Conservation (phyloP, 2,113 vertebrate species). For the human region GRCh38 chr2:167237001-167237500, state of each 20-base stretch:
- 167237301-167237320: not conserved
- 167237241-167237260: not conserved
- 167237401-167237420: not conserved
- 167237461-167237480: not conserved
- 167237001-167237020: constrained; percentile 71
- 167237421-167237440: not conserved
- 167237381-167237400: not conserved
- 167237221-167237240: not conserved
- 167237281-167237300: not conserved
- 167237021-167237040: constrained; percentile 57
- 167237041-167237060: constrained; percentile 62
- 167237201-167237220: constrained; percentile 21
- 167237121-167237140: constrained; percentile 57
- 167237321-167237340: constrained; percentile 26
- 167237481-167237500: not conserved
- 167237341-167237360: not conserved
- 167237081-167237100: constrained; percentile 73
- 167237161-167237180: not conserved
- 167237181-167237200: constrained; percentile 49
- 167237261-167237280: not conserved
- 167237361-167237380: not conserved
- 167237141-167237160: not conserved
- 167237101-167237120: constrained; percentile 53
- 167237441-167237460: not conserved
- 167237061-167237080: constrained; percentile 61